Base-by-base conservation (phyloP, 2,113 vertebrate species). In the Alces alces region DNA sequence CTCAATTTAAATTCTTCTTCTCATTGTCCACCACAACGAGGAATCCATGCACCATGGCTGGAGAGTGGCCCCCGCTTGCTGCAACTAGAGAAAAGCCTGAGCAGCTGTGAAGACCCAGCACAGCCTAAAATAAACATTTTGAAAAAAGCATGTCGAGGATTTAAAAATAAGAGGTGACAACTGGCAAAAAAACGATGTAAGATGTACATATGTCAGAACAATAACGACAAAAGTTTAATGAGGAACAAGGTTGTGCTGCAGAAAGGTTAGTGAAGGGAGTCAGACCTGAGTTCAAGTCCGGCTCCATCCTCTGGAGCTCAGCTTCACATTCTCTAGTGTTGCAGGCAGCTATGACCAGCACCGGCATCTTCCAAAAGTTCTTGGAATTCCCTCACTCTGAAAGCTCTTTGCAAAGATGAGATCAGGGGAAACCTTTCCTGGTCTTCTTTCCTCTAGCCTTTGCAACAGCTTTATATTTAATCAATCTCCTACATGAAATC, bases 121-220 rank as follows among this genome's bases (percentile, higher is more conserved):
- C 1, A 43, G 70, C 39, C 23, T 4, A 76, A 43, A 15, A 27
- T 76, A 43, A 76, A 76, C 23, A 76, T 43, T 76, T 43, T 43
- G 39, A 78, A 78, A 78, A 78, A 94, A 39, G 19, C 47, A 76
- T 84, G 25, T 16, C 8, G 45, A 73, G 25, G 21, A 61, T 21
- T 95, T 89, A 76, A 87, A 96, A 89, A 30, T 60, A 93, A 87
- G 61, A 94, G n/a, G 19, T 88, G 92, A 90, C 47, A 28, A 78
- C 39, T n/a, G 89, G 7, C 1, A 39, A 93, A 84, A 57, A 13
- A n/a, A 70, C 7, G 5, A 64, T 73, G 66, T 83, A 93, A 96
- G 66, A 54, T 6, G 39, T 54, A 3, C 8, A 1, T 89, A 21
- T 79, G 28, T 90, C 45, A 50, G 8, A 86, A 82, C 58, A 95